phyloP scores from a whole-genome alignment of 2,888 invertebrate species.

The Syrista parreyssii region DNA sequence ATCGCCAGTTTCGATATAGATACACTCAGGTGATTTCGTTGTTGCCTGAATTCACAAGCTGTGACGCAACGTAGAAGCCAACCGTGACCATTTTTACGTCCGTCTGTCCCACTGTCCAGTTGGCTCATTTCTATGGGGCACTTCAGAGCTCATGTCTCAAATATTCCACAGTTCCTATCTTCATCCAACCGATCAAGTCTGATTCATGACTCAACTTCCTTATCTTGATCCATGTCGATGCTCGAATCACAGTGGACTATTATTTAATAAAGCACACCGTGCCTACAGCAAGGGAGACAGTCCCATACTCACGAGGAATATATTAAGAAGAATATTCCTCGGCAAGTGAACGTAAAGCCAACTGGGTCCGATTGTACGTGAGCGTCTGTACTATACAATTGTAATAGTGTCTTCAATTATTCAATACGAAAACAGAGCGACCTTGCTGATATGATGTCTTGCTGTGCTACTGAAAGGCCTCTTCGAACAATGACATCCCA shows the following conservation, averaged over 20 bases:
- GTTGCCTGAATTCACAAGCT: neutral
- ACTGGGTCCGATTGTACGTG: neutral
- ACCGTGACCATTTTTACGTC: neutral
- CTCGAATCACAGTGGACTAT: neutral
- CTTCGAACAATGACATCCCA: constrained; percentile 48
- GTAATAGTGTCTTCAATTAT: constrained; percentile 34
- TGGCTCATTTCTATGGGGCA: neutral
- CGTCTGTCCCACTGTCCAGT: neutral
- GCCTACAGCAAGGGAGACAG: neutral
- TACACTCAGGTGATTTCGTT: neutral
- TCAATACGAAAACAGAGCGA: constrained; percentile 42
- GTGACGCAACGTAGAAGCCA: neutral
- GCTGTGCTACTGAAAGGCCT: constrained; percentile 29
- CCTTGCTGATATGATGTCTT: constrained; percentile 41
- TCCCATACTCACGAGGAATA: neutral
- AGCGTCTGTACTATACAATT: neutral
- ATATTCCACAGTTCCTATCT: neutral
- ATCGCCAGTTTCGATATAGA: neutral
- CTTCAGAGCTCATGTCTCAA: neutral
- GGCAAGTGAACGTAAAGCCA: neutral
- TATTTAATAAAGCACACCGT: neutral
- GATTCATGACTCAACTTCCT: neutral
- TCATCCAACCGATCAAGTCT: neutral
- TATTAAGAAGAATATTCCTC: neutral
- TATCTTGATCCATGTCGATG: neutral